Evolutionary conservation across 2,797 vertebrate genomes (phyloP), one percentile per base, ranked within the genome.

Genomic region (Rhabdophis nuchalis): DNA sequence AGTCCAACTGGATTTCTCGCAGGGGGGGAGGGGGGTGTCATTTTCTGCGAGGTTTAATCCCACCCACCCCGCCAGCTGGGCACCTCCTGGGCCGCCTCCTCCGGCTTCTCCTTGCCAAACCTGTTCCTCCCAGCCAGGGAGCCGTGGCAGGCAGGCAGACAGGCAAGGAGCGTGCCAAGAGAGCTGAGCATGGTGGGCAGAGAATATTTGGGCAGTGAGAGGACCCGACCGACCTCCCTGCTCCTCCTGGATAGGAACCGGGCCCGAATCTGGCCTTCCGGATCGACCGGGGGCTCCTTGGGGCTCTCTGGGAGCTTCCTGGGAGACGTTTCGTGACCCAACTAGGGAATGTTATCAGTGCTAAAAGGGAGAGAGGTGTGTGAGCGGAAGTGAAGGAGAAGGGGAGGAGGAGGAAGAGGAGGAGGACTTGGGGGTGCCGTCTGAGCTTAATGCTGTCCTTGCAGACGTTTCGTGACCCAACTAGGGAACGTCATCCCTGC

Each of bases 1-100:
- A 82, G 93, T 27, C 13, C 5, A 92, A 92, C 90, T 11, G 36
- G 93, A 87, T 92, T 77, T 92, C 50, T 86, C 12, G 13, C n/a
- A n/a, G n/a, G n/a, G n/a, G 12, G 61, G 54, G 93, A 13, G 46
- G 46, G 46, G 12, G 54, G 54, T 88, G 12, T 77, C 88, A 90
- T 82, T 91, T 82, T 60, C 88, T 87, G 50, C 52, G 27, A 82
- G 61, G 46, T 27, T 82, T n/a, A 32, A 50, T 85, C 87, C 46
- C 87, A n/a, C 87, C 86, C 87, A 88, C 82, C 50, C 53, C 23
- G 53, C 54, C 46, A 46, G 90, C 82, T 60, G 87, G 16, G 54
- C 56, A 36, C 52, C 32, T 50, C 46, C 46, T 50, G 16, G 68
- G 61, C n/a, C 7, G 56, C 86, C 32, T 12, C 20, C 29, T 41